Evolutionary conservation across 2,113 vertebrate species (phyloP), one percentile per base, ranked within the genome.

Genomic region (Cebidichthys violaceus): DNA sequence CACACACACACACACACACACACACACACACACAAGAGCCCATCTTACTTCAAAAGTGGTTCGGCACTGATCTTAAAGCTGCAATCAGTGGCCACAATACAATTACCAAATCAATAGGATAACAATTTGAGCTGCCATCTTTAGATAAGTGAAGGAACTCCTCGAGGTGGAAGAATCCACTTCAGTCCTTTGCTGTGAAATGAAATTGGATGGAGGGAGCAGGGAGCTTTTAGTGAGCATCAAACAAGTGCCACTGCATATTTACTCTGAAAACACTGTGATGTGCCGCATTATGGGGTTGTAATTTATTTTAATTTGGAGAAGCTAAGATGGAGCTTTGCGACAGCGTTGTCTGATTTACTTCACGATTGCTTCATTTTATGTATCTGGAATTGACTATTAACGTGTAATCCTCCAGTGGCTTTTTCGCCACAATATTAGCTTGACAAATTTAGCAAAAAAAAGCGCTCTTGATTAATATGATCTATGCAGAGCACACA

Each of bases 241-340:
- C 66, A 70, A 70, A 83, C 70, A 86, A 71, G 61, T 65, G 57
- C 57, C 27, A 52, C 45, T 76, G 50, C 31, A 67, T 81, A 35
- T 86, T 84, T 52, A 52, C 29, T 39, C 11, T 57, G 69, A 61
- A 74, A 83, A 77, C 39, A 64, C 75, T 57, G 66, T 62, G 37
- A 82, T 78, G 65, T 54, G 52, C 9, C 24, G 3, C 33, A 35
- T 52, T 81, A 79, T 82, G n/a, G n/a, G 41, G 4, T 29, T 62
- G 59, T 60, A 76, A 87, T 85, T 85, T 55, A 70, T 88, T 82
- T 77, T 82, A 73, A 89, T 89, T 77, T 47, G 24, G 73, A 85
- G 27, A 70, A 54, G 62, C 47, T 60, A 9, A 52, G 50, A 79
- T 43, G 41, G 17, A 65, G 43, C 55, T 75, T 84, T 67, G 24